These are phyloP conservation scores for Crambe crambe DNA, from an alignment of 37 sponge, comb jelly and placozoan species.

Conservation along the genomic window DNA sequence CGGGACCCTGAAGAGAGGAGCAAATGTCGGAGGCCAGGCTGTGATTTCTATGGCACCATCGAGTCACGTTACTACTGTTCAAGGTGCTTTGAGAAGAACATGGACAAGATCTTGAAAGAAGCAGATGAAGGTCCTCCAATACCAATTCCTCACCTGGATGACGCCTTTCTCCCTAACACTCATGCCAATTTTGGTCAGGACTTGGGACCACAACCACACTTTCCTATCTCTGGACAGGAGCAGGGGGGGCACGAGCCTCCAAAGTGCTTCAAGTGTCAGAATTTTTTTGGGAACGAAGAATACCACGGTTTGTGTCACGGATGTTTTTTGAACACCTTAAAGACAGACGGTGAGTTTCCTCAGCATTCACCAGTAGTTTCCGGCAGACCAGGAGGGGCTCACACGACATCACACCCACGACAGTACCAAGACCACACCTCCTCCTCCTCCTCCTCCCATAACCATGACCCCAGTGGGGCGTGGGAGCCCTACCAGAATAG, in stretches of 20 bases:
- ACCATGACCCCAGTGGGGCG: neutral
- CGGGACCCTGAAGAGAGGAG: constrained; percentile 5
- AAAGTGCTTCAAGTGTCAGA: constrained; percentile 50
- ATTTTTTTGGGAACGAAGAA: constrained; percentile 31
- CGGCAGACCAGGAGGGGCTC: neutral
- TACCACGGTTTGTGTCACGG: constrained; percentile 51
- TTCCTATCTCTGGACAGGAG: neutral
- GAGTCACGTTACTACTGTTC: constrained; percentile 58
- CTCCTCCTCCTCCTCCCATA: neutral
- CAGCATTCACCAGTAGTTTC: neutral
- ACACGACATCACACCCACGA: neutral
- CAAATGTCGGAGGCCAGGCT: constrained; percentile 38
- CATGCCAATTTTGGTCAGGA: neutral
- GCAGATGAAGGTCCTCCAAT: neutral
- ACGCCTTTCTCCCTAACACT: neutral
- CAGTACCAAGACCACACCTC: neutral
- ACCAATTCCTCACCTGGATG: neutral
- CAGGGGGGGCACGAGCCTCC: neutral
- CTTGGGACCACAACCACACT: neutral
- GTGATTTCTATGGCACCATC: constrained; percentile 55
- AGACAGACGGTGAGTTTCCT: neutral
- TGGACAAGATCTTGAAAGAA: constrained; percentile 31
- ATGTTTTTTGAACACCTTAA: constrained; percentile 45
- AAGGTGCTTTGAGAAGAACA: constrained; percentile 40
- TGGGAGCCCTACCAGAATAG: neutral